Evolutionary conservation across 2,797 vertebrate species (phyloP).

Genomic region (Mormyrus proboscirostris): DNA sequence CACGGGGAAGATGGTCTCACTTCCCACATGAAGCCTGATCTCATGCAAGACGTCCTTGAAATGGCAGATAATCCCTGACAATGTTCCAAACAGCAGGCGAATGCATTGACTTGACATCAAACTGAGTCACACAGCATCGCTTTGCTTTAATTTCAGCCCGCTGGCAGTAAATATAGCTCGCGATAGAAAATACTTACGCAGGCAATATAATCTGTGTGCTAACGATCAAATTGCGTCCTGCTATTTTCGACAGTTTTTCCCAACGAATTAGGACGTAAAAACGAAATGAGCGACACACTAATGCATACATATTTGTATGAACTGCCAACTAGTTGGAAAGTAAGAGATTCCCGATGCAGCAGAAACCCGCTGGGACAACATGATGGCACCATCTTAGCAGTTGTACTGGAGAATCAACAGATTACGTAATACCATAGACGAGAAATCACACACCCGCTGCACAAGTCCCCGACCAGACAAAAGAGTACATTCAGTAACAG

Average conservation of each 20-base stretch:
- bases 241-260: neutral
- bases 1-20: neutral
- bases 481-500: neutral
- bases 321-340: neutral
- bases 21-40: neutral
- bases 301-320: neutral
- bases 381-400: neutral
- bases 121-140: neutral
- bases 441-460: neutral
- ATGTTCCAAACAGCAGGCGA: neutral
- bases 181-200: neutral
- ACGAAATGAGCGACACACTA: neutral
- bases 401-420: neutral
- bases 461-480: neutral
- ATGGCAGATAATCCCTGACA: neutral
- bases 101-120: neutral
- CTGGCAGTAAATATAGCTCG: neutral
- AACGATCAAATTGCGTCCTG: neutral
- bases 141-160: conserved; percentile 1
- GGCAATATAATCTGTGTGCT: neutral
- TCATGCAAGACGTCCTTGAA: neutral
- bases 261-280: neutral
- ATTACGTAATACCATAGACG: neutral
- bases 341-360: neutral
- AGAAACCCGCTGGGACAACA: neutral